These are phyloP conservation scores for Dysidea cf. avara DNA, from an alignment of 37 sponge, comb jelly and placozoan genomes.

Conservation along the genomic window DNA sequence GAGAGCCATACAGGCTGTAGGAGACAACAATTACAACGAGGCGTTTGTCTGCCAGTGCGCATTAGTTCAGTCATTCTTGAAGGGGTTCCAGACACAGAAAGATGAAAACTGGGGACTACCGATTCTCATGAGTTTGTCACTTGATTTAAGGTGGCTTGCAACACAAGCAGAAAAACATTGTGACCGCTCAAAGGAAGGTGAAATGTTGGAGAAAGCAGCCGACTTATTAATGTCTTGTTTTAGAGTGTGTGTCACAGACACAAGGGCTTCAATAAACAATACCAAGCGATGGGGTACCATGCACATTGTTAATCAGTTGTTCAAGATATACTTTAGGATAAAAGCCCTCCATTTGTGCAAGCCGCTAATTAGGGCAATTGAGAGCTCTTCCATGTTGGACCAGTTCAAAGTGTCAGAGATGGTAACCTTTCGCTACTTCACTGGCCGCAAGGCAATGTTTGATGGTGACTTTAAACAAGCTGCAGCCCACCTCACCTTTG, in stretches of 20 bases:
- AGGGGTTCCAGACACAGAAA: conserved; percentile 69
- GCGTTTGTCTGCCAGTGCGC: conserved; percentile 61
- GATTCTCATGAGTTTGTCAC: conserved; percentile 37
- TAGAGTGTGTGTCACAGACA: conserved; percentile 89
- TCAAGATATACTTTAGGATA: conserved; percentile 96
- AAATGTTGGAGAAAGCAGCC: conserved; percentile 82
- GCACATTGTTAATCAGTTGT: conserved; percentile 86
- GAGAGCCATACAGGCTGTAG: conserved; percentile 33
- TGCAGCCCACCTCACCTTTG: conserved; percentile 76
- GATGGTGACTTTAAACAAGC: conserved; percentile 94
- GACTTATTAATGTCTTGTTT: conserved; percentile 91
- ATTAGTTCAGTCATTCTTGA: conserved; percentile 73
- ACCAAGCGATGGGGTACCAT: conserved; percentile 89
- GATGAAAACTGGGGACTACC: conserved; percentile 85
- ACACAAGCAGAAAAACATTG: conserved; percentile 18
- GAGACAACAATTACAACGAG: conserved; percentile 4
- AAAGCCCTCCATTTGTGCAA: conserved; percentile 75
- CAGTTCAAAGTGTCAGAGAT: conserved; percentile 65
- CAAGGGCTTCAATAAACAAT: conserved; percentile 52
- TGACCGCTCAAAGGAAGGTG: conserved; percentile 57
- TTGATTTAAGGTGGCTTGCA: conserved; percentile 68
- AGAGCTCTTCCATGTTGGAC: conserved; percentile 77
- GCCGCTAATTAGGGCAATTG: conserved; percentile 92
- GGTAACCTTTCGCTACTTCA: conserved; percentile 94
- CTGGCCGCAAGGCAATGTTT: conserved; percentile 94